Base-by-base conservation (phyloP, 2,797 vertebrate species). In the Mus spretus region DNA sequence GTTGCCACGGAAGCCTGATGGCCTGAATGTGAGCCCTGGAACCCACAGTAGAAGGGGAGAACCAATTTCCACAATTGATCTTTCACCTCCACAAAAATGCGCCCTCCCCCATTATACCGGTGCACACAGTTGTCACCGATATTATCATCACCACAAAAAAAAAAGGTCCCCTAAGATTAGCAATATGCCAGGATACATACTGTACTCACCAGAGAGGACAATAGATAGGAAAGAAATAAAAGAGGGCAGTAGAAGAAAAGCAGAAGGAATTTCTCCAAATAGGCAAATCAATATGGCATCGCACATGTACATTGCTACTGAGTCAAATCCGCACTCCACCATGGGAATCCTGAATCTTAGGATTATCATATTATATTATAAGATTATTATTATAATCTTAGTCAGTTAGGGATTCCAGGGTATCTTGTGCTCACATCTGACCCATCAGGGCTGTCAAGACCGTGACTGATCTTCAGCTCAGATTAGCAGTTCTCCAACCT, bases 211-310 rank as follows among this genome's bases (percentile, higher is more conserved):
- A 91, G 94, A 96, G 61, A 74, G 15, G 67, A 78, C 15, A 70
- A 70, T 24, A 57, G 65, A 77, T 37, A 44, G 13, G 13, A 55
- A 75, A 65, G 22, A 89, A n/a, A 22, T 37, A 11, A 53, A 75
- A 40, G 20, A 87, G 2, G n/a, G 9, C 70, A 77, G 15, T n/a
- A 67, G 90, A 85, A 15, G 19, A 34, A 75, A 79, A 89, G 74
- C 8, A 63, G 63, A 65, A 15, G 40, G 61, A 61, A 6, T 86
- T 74, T 89, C 86, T 94, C 89, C 37, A 20, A 79, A 59, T 83
- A 31, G 72, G 85, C 28, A 78, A 95, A 91, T 67, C 86, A 83
- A 65, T 50, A 83, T 86, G 67, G 47, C 22, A 74, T 50, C 40
- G 22, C 15, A 28, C 31, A 50, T 12, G 31, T 3, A 53, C 0